Evolutionary conservation across 1,140 invertebrate genomes (phyloP).

Genomic region (Acromyrmex charruanus): DNA sequence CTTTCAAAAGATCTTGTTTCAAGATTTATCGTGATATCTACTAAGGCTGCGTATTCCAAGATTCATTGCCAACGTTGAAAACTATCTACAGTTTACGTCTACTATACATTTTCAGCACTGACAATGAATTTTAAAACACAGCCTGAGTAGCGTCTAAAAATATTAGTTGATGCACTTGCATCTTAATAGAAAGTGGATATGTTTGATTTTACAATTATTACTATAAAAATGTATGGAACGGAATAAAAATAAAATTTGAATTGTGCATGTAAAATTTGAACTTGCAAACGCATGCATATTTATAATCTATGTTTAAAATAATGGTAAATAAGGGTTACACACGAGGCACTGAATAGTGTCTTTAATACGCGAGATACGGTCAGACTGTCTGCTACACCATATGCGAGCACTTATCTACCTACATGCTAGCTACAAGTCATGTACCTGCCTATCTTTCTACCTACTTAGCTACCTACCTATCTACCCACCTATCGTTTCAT

Average conservation of each 20-base stretch:
- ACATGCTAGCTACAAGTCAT: slow-evolving; percentile 28
- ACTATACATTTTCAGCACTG: too few relatives aligned
- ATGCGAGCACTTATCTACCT: slow-evolving; percentile 41
- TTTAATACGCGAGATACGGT: slow-evolving; percentile 38
- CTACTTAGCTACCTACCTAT: slow-evolving; percentile 54
- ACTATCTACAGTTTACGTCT: too few relatives aligned
- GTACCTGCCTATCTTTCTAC: slow-evolving; percentile 58
- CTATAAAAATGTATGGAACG: neutral
- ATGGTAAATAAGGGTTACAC: neutral
- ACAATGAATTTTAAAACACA: too few relatives aligned
- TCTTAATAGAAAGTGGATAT: neutral
- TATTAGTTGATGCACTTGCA: neutral
- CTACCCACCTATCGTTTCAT: slow-evolving; percentile 47
- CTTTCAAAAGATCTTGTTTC: neutral
- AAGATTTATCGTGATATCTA: neutral
- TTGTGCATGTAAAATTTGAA: neutral
- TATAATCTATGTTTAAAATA: neutral
- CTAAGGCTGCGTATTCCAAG: too few relatives aligned
- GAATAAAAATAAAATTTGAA: neutral
- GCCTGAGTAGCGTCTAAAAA: neutral
- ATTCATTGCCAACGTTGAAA: too few relatives aligned
- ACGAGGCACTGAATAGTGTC: neutral
- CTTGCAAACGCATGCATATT: neutral
- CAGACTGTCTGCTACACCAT: neutral
- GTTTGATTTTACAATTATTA: neutral